phyloP scores from a whole-genome alignment of 1,140 invertebrate species.

The Nasonia vitripennis region DNA sequence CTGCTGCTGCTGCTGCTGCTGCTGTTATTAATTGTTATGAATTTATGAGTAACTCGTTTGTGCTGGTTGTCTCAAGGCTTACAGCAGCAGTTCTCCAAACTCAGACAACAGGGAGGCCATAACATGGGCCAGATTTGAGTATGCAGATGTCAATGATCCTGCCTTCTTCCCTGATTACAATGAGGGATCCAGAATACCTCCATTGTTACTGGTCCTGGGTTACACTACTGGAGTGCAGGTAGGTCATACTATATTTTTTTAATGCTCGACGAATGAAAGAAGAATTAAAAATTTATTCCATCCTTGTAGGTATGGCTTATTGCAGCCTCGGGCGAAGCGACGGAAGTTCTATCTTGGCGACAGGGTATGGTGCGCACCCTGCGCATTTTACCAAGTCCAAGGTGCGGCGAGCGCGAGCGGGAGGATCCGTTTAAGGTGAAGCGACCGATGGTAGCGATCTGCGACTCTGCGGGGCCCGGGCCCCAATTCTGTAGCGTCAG shows the following conservation, averaged over 20 bases:
- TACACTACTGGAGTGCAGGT: conserved; percentile 90
- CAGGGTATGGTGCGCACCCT: conserved; percentile 90
- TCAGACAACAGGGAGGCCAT: conserved; percentile 82
- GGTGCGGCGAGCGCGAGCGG: conserved; percentile 74
- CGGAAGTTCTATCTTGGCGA: conserved; percentile 92
- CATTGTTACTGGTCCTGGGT: conserved; percentile 89
- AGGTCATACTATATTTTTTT: conserved; percentile 54
- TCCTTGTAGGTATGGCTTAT: conserved; percentile 82
- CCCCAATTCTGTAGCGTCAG: conserved; percentile 91
- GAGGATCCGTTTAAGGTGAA: conserved; percentile 83
- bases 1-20: no score
- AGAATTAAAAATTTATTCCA: conserved; percentile 1
- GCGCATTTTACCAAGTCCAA: conserved; percentile 88
- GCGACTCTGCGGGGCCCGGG: conserved; percentile 87
- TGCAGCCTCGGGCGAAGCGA: conserved; percentile 90
- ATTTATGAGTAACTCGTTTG: conserved; percentile 31
- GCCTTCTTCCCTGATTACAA: conserved; percentile 82
- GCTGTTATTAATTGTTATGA: not conserved
- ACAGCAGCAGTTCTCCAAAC: conserved; percentile 73
- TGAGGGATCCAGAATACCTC: conserved; percentile 80
- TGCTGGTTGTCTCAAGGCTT: conserved; percentile 73
- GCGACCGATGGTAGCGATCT: conserved; percentile 90
- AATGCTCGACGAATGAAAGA: not conserved
- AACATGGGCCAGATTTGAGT: conserved; percentile 87
- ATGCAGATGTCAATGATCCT: conserved; percentile 88